Conservation (phyloP, 2,888 invertebrate genomes). For the Drosophila parthenogenetica region DNA sequence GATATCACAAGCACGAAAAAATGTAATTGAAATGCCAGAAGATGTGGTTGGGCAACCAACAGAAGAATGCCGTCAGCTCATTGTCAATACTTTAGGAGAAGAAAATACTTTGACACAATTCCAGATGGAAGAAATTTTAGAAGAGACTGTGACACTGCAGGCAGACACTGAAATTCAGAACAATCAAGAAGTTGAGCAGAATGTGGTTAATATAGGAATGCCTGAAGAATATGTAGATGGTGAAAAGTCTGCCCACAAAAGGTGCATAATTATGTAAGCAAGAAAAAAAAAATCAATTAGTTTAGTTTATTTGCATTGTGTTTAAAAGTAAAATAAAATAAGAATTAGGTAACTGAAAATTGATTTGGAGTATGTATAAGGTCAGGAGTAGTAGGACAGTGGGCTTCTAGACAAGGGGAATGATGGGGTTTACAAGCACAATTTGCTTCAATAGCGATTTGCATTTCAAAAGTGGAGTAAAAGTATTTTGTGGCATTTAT, state of each 20-base stretch:
- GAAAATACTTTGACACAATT: neutral
- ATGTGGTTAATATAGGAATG: neutral
- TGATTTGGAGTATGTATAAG: no score
- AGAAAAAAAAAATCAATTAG: neutral
- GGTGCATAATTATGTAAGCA: neutral
- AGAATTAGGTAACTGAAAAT: no score
- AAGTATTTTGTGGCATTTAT: conserved; percentile 45
- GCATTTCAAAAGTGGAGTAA: conserved; percentile 31
- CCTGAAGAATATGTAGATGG: neutral
- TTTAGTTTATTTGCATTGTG: neutral
- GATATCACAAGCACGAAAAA: no score
- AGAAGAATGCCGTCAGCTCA: neutral
- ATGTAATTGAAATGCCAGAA: no score
- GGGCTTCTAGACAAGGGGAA: no score
- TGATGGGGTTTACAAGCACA: neutral
- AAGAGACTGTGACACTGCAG: neutral
- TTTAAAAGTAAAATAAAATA: no score
- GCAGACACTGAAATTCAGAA: neutral
- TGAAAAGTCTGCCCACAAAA: neutral
- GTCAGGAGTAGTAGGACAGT: neutral
- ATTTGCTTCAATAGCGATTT: conserved; percentile 19
- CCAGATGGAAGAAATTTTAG: neutral
- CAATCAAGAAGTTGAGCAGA: neutral
- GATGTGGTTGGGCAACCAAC: neutral
- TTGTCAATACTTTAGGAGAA: neutral